phyloP scores from a whole-genome alignment of 2,113 vertebrate genomes.

The Macroglossus sobrinus region DNA sequence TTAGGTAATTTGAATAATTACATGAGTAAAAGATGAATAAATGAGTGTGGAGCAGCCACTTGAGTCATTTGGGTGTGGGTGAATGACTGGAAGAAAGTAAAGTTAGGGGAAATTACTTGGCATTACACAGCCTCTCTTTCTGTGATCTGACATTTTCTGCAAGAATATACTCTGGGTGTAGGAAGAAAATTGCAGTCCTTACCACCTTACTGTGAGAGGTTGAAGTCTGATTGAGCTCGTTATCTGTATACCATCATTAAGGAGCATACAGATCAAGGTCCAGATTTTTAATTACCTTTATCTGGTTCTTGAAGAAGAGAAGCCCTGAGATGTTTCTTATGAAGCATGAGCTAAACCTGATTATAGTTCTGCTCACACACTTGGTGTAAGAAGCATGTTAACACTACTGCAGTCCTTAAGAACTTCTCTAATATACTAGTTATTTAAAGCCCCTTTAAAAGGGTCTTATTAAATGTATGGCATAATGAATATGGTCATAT shows the following conservation, averaged over 20 bases:
- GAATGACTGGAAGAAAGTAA: conserved; percentile 42
- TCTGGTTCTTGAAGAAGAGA: neutral
- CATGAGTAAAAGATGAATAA: conserved; percentile 2
- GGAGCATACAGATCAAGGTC: neutral
- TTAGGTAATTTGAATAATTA: conserved; percentile 25
- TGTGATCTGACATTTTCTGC: conserved; percentile 12
- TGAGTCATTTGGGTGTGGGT: conserved; percentile 54
- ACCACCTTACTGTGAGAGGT: neutral
- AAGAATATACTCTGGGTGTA: neutral
- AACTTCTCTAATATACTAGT: neutral
- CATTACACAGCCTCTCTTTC: neutral
- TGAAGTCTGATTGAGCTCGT: neutral
- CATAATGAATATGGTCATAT: neutral
- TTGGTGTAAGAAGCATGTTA: neutral
- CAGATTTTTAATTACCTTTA: neutral
- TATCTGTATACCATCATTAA: neutral
- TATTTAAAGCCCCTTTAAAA: neutral
- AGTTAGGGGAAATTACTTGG: neutral
- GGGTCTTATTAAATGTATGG: neutral
- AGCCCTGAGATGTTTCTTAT: neutral
- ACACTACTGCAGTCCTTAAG: neutral
- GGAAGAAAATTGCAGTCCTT: neutral
- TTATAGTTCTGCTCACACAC: neutral
- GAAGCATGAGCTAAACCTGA: neutral
- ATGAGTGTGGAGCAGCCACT: neutral